Base-by-base conservation (phyloP, 2,797 vertebrate genomes). In the Phoebastria nigripes region DNA sequence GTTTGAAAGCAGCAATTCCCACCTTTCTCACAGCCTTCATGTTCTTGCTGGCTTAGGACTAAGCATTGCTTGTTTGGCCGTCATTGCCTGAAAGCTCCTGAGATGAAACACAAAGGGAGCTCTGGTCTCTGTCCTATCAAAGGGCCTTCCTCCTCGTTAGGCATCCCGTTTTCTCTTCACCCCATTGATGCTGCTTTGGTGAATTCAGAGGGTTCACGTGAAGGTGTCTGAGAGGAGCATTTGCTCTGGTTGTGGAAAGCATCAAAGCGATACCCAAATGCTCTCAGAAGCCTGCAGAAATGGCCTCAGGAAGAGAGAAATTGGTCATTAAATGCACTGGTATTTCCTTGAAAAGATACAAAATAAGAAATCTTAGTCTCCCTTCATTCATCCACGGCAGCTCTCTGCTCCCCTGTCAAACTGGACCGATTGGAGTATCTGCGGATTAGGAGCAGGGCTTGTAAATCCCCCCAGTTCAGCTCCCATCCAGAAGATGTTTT, bases 391-490 rank as follows among this genome's bases (percentile, higher is more conserved):
- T 42, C 65, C 56, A 24, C 0, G 0, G 41, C 54, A 81, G 63
- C 46, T 84, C 47, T 79, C n/a, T 54, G 81, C 79, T 94, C 16
- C 12, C 65, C 56, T 73, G 76, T 95, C 94, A 91, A 74, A 56
- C 69, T 3, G 7, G 82, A 83, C 76, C 67, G 90, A 95, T 87
- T 66, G 88, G 88, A 91, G 79, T 35, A 16, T 12, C 93, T 54
- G 73, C 59, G 91, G 93, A 96, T 94, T 95, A 94, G 69, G 82
- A 95, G 78, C 35, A 58, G 20, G 56, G 46, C 52, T 93, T 61
- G 49, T 67, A 96, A 95, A 95, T 96, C 95, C 56, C 42, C 56
- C 77, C 22, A 54, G 46, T 88, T 91, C 83, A 92, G 62, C 78
- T 91, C 63, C 82, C 58, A 54, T 88, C 87, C 89, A 51, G 62